Conservation (phyloP, 2,888 invertebrate genomes). For the Nesidiocoris tenuis region DNA sequence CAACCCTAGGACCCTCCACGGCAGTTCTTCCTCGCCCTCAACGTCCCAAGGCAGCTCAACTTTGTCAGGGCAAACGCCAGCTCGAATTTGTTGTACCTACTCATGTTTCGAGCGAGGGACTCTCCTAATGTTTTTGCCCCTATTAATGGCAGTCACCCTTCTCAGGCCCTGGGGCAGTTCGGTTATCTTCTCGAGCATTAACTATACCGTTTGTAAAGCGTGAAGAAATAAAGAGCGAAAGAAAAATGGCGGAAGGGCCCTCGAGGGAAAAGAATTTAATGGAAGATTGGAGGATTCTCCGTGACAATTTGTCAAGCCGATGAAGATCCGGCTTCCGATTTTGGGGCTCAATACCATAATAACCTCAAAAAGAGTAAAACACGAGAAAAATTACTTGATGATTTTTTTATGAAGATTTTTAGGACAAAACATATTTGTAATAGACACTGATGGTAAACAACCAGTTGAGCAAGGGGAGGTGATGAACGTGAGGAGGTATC, state of each 20-base stretch:
- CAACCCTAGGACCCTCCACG: neutral
- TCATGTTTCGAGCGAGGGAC: neutral
- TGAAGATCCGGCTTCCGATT: neutral
- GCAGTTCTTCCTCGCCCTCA: neutral
- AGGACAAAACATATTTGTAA: no score
- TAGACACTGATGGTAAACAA: no score
- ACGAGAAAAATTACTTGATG: no score
- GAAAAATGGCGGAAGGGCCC: neutral
- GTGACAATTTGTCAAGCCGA: conserved; percentile 19
- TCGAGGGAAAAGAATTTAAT: conserved; percentile 22
- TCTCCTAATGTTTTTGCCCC: conserved; percentile 6
- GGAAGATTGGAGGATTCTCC: neutral
- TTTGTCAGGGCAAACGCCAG: neutral
- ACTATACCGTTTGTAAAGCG: conserved; percentile 1
- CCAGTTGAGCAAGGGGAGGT: no score
- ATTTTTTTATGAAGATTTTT: no score
- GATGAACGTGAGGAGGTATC: no score
- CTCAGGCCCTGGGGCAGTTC: neutral
- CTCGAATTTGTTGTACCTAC: neutral
- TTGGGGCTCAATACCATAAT: no score
- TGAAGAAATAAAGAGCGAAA: neutral
- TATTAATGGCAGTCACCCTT: conserved; percentile 15
- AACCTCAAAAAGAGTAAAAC: no score
- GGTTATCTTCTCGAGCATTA: conserved; percentile 24
- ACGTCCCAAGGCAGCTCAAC: neutral